Percentiles rank a stretch among this genome's conserved stretches.
Evolutionary conservation across 2,797 vertebrate species (phyloP).

Genomic region (Harpagifer antarcticus): DNA sequence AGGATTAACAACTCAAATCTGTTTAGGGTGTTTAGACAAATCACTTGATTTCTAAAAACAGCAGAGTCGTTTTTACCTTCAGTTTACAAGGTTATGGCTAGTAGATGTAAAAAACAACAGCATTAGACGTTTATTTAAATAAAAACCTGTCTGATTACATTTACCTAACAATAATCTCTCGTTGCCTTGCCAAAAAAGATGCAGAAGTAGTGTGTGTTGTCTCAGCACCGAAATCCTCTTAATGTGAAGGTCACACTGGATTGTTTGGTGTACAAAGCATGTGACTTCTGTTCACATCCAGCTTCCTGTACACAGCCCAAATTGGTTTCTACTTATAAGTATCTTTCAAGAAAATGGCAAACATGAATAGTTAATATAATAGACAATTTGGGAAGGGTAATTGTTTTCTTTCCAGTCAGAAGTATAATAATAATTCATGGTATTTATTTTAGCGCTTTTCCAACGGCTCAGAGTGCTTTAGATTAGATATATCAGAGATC

Average conservation of each 20-base stretch:
- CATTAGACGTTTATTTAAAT: not conserved
- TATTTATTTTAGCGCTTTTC: too few relatives aligned
- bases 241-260: not conserved
- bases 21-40: not conserved
- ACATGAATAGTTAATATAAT: not conserved
- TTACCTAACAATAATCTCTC: not conserved
- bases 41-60: not conserved
- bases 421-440: not conserved
- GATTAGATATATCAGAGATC: too few relatives aligned
- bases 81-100: not conserved
- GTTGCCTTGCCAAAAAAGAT: too few relatives aligned
- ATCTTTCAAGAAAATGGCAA: not conserved
- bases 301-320: not conserved
- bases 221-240: not conserved
- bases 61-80: not conserved
- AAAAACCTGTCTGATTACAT: not conserved
- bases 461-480: too few relatives aligned
- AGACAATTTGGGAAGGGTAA: not conserved
- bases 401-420: not conserved
- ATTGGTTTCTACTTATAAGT: not conserved
- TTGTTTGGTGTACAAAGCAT: not conserved
- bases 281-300: not conserved
- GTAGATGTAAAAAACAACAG: not conserved
- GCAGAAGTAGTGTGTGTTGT: not conserved
- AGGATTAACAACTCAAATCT: conserved; percentile 30